Base-by-base conservation (phyloP, 2,113 vertebrate species). In the Phyllostomus discolor region DNA sequence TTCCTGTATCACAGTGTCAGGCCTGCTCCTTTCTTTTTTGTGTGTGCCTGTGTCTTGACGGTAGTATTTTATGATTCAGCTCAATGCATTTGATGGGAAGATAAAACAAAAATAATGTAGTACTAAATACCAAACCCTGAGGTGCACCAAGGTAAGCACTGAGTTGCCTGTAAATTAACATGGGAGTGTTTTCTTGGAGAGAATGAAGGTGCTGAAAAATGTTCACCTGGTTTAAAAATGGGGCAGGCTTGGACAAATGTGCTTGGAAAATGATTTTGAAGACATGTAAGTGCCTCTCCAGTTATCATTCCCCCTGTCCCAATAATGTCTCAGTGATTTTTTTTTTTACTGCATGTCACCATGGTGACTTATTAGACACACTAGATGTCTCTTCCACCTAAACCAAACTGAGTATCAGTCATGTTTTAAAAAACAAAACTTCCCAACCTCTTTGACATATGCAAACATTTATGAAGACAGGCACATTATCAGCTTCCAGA, bases 21-120 rank as follows among this genome's bases (percentile, higher is more conserved):
- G 26, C 59, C 86, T 79, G 85, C 50, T 86, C 87, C 93, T 95
- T 92, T 54, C 86, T 97, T 91, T n/a, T 92, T 6, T 73, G 31
- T 52, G 26, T 52, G 20, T 80, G 28, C 19, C 50, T 89, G 2
- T 57, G 15, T 90, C 88, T 76, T 87, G 80, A 80, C 3, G 31
- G 28, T 66, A 91, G 59, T 89, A 95, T 96, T 97, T 96, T 88
- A 92, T 92, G 88, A 94, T 88, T 72, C 72, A 12, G 10, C 28
- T 88, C 0, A 1, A 93, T 57, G 43, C 28, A 19, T 93, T 84
- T 91, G 84, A 93, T 48, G 38, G 50, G 52, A 96, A 88, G 22
- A 89, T 89, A 93, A 95, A 96, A 52, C 33, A 95, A 91, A 98
- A 89, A 59, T 92, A 92, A 86, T n/a, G 19, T n/a, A 94, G 46